Base-by-base conservation (phyloP, 2,888 invertebrate species). In the Orgyia antiqua region DNA sequence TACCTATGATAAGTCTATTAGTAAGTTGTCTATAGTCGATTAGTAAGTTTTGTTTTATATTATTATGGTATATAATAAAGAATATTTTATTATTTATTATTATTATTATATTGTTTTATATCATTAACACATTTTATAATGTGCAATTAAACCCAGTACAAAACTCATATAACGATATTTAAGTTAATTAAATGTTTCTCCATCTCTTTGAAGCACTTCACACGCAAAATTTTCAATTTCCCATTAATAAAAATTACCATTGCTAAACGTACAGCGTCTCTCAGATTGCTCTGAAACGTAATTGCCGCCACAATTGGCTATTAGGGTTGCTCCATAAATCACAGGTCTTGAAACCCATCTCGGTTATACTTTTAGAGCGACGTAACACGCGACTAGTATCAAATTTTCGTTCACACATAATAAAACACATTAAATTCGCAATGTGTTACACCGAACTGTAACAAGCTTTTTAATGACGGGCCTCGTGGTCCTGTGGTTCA, bases 361-460 rank as follows among this genome's bases (percentile, higher is more conserved):
- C 53, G 51, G 37, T 42, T 23, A 40, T 40, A 48, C 62, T 58
- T 57, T 62, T 59, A 65, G 56, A 56, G 61, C 42, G 38, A 45
- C 50, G 45, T 56, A 59, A 60, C 71, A 68, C 67, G 70, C 66
- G 61, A 72, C 60, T 67, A 13, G 64, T 70, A 73, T 74, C 72
- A 74, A 77, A 77, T 74, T 73, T 73, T 75, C 76, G 68, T 71
- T 78, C 70, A 73, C 74, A 77, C 72, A 62, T 80, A 73, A 80
- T 77, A 76, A 78, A 77, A 76, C 66, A 67, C 66, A 68, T 79
- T 76, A 73, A 45, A 35, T 34, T 28, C 45, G 51, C 28, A 29
- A 48, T 21, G 1, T 51, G 24, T 72, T 37, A 74, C 75, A 76
- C 68, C 58, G 68, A 29, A 32, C 29, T 24, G 57, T 27, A 29